These are phyloP conservation scores for Euclidia mi DNA, from an alignment of 2,888 invertebrate species.

Conservation along the genomic window DNA sequence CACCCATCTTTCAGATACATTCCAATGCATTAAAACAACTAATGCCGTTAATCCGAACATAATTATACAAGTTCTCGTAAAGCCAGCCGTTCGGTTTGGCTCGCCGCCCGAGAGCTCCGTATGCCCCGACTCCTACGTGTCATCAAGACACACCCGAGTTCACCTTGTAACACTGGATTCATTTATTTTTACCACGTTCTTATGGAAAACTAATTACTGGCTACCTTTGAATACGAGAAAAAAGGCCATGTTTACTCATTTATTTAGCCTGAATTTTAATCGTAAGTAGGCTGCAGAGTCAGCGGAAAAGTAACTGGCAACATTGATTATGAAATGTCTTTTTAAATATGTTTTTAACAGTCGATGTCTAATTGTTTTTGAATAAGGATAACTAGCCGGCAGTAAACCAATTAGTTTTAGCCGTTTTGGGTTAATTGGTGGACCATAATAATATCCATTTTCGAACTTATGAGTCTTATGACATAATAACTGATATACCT, in stretches of 20 bases:
- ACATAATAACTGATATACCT: too few species aligned
- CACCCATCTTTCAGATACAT: neutral
- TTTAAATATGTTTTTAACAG: neutral
- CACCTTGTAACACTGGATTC: conserved; percentile 64
- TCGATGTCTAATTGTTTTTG: too few species aligned
- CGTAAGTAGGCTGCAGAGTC: neutral
- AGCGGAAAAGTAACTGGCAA: neutral
- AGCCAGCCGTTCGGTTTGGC: conserved; percentile 15
- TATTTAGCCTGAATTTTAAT: conserved; percentile 5
- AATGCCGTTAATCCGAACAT: neutral
- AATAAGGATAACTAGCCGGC: too few species aligned
- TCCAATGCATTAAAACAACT: conserved; percentile 12
- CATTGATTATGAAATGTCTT: neutral
- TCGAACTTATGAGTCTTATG: too few species aligned
- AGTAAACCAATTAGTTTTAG: too few species aligned
- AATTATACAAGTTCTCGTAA: conserved; percentile 2
- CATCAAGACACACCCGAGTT: conserved; percentile 60
- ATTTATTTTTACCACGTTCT: conserved; percentile 55
- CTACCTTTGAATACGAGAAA: conserved; percentile 10
- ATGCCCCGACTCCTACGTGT: conserved; percentile 42
- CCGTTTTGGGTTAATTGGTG: too few species aligned
- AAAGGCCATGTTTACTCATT: neutral
- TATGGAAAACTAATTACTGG: conserved; percentile 42
- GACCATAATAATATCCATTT: too few species aligned
- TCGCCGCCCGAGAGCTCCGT: conserved; percentile 27